Evolutionary conservation across 2,797 vertebrate species (phyloP), one percentile per base, ranked within the genome.

Genomic region (Urocyon cinereoargenteus): DNA sequence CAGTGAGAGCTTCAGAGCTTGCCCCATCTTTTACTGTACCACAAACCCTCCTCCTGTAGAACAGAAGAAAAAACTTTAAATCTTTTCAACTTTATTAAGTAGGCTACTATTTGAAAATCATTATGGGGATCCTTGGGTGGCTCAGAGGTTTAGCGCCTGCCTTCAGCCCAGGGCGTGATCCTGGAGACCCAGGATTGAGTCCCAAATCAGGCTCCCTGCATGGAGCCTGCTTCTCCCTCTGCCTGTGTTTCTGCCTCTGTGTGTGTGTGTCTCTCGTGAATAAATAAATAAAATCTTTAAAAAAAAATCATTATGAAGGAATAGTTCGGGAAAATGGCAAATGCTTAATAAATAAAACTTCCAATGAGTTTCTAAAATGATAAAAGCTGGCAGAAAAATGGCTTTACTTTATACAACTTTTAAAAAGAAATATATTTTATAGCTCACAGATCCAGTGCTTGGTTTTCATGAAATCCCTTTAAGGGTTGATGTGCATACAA

Each of bases 311-410:
- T 22, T 72, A 62, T 8, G 49, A 94, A 90, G 49, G 8, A 92
- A 6, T 93, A 91, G 31, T 53, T 91, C 49, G 68, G 16, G 70
- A 86, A 91, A 90, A 84, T 79, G 45, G 26, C n/a, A 93, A 94
- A 85, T 59, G 61, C 78, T 84, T 85, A 57, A 73, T 57, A 64
- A 79, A 70, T 57, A 64, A 79, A 70, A 45, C 26, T 87, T 84
- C 75, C 36, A 83, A 26, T 61, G 49, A 84, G 40, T 84, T 92
- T 66, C 64, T 13, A 77, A 90, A 86, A 92, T 57, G 55, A 89
- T 79, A 85, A 89, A 96, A 77, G 28, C 28, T 86, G n/a, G 89
- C 79, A 55, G 78, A 88, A 91, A 75, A 92, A 90, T 13, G 53
- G 51, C 53, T 87, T 92, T 82, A 16, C 5, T 45, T 19, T 21